Base-by-base conservation (phyloP, 2,797 vertebrate species). In the Etheostoma nigrum region DNA sequence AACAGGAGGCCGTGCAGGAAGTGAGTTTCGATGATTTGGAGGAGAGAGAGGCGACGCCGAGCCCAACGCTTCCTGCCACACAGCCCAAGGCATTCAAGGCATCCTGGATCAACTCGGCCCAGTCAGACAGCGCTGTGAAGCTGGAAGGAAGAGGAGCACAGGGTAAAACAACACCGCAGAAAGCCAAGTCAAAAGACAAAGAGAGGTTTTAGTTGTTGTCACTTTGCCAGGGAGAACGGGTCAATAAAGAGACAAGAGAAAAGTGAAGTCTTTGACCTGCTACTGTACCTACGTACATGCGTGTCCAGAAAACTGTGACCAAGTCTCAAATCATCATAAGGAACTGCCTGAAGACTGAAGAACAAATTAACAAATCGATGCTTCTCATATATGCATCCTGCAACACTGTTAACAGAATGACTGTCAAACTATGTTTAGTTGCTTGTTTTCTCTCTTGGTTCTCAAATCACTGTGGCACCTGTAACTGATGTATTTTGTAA, bases 1-100 rank as follows among this genome's bases (percentile, higher is more conserved):
- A 98, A 78, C 97, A 98, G 69, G 96, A 97, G 79, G 97, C 97
- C 0, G 97, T 98, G 44, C 97, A 97, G 85, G 97, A 98, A 88
- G 96, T 98, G 75, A 97, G 96, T 78, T 96, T 97, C 0, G 97
- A 98, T 0, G 96, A 97, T 60, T 81, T 91, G 0, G 96, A 96
- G 11, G 92, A 92, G 76, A 86, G 71, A 36, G 93, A 93, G 30
- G 74, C 58, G 1, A 63, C 72, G 0, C 77, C 45, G 4, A 90
- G 82, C 61, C 73, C 89, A 2, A 64, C 68, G 0, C 47, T 58
- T n/a, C 78, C 88, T 0, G 67, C 68, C 81, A 83, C 78, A 6
- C 85, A 76, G 15, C 71, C 90, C 0, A 90, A 89, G 59, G 21
- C 55, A 0, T 94, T 90, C 74, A 90, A 88, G 63, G 94, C 89